Base-by-base conservation (phyloP, 2,888 invertebrate species). In the Drosophila mayaguana region DNA sequence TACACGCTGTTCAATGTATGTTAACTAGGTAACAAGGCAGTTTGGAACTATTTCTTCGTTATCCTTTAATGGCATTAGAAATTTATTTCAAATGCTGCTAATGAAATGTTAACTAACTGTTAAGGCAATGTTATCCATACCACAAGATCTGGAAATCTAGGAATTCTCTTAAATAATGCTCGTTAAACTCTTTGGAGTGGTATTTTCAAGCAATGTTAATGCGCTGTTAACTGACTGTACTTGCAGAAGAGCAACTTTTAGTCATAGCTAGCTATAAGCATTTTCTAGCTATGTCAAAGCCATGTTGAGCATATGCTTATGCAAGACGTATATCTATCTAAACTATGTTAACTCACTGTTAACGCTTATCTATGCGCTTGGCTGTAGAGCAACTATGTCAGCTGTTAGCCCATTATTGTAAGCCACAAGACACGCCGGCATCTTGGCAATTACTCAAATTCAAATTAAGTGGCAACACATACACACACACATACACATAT, bases 381-480 rank as follows among this genome's bases (percentile, higher is more conserved):
- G 11, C 16, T 25, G 16, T 25, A 9, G 14, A 14, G 25, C 20
- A 34, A 34, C 60, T 38, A 32, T 54, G 46, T 20, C 16, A 46
- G 36, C 40, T 51, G 50, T 65, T 55, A 36, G 43, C 38, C 40
- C 64, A 48, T 45, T 79, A 70, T 61, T 70, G 38, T 76, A 73
- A 28, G 56, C 80, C 71, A 36, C 77, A 75, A 77, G 63, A 77
- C 65, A 70, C 16, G 63, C 63, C 80, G 72, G 71, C 78, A 71
- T 55, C 79, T 81, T 85, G 84, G 80, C 89, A 85, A 85, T 85
- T 85, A 85, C 86, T 85, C 89, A 85, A 85, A 85, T 89, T 89
- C 89, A 88, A 85, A 85, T 85, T 85, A 81, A 86, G 81, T 83
- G 77, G 73, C 80, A 46, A 56, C 80, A 75, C 70, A 69, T 74